A percentile compares a stretch with the other conserved stretches of the same genome.
Conservation (phyloP, 1,140 invertebrate genomes). For the Drosophila kanapiae region DNA sequence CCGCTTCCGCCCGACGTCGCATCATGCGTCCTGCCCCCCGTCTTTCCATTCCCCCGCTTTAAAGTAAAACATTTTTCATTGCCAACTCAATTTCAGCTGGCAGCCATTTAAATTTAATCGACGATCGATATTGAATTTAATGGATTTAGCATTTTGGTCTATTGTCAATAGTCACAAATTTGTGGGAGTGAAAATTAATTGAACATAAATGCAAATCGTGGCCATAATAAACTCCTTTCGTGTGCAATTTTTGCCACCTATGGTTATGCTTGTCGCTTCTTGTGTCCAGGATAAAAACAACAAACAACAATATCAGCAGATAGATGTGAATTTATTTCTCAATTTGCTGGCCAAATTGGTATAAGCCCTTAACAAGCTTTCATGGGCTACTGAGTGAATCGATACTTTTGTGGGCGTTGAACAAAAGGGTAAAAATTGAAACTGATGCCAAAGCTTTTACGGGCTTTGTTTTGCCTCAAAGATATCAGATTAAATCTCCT, state of each 20-base stretch:
- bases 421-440: slow-evolving; percentile 1
- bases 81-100: slow-evolving; percentile 21
- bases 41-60: background rate
- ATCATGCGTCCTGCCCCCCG: background rate
- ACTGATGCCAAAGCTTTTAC: slow-evolving; percentile 9
- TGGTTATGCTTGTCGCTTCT: too few species aligned
- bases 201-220: slow-evolving; percentile 15
- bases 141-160: slow-evolving; percentile 2
- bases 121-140: slow-evolving; percentile 39
- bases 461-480: background rate
- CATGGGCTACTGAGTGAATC: slow-evolving; percentile 31
- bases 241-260: background rate
- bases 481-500: background rate
- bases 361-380: slow-evolving; percentile 25
- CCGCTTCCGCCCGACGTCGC: slow-evolving; percentile 45
- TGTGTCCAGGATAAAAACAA: background rate
- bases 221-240: background rate
- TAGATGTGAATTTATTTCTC: slow-evolving; percentile 35
- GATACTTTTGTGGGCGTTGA: slow-evolving; percentile 19
- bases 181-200: slow-evolving; percentile 20
- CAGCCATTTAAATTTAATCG: slow-evolving; percentile 23
- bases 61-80: slow-evolving; percentile 21
- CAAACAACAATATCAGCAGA: background rate
- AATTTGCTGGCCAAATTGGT: slow-evolving; percentile 29
- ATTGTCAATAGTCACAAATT: slow-evolving; percentile 5